Evolutionary conservation across 2,888 invertebrate species (phyloP), one percentile per base, ranked within the genome.

Genomic region (Napeogenes sylphis): DNA sequence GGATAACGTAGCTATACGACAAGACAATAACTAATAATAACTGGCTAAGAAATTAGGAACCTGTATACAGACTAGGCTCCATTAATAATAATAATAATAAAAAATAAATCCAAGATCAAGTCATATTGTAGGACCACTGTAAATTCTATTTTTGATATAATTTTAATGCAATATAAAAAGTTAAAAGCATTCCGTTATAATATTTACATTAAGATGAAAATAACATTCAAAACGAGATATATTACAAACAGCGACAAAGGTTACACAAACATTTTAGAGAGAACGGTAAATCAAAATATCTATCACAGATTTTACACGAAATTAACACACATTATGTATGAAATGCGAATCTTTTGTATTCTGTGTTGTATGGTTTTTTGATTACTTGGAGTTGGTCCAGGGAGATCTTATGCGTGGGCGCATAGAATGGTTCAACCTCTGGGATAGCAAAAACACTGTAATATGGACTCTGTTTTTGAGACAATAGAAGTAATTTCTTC

Each of bases 331-430:
- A 63, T 58, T 64, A 65, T 64, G 65, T 69, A 68, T 71, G 75
- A 73, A 75, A 74, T 68, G 67, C 62, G 70, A 73, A 72, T 75
- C 75, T 74, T 69, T 69, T 71, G 72, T 75, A 70, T 72, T 71
- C 68, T 70, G 71, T 75, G 74, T 71, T 74, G 76, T 80, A 83
- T 80, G 75, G 76, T 70, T 76, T 79, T 86, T 82, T 85, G 83
- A 86, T 86, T 79, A 77, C 75, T 85, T 87, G 87, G 86, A 82
- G 56, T 47, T 13, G 56, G 58, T 80, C 87, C 86, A 87, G 78
- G 67, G 66, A 72, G 66, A 66, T 65, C 66, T 45, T 61, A 35
- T 32, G 70, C 68, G 80, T 78, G 74, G 78, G 77, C 55, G 65
- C 33, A 54, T 13, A 33, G 58, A 57, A 57, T 47, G 12, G n/a